These are phyloP conservation scores for Sander lucioperca DNA, from an alignment of 2,113 vertebrate species.

Conservation along the genomic window DNA sequence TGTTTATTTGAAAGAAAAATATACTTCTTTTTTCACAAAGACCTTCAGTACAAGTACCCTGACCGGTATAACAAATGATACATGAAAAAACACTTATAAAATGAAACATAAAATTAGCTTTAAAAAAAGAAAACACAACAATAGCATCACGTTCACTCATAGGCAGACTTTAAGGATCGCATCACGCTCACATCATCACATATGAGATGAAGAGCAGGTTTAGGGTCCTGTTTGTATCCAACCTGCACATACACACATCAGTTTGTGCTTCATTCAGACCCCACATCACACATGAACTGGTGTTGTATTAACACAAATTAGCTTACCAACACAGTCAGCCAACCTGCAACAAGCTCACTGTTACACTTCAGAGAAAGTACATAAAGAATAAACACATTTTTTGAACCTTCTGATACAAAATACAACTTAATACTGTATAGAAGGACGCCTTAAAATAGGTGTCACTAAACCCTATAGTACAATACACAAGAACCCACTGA, in stretches of 20 bases:
- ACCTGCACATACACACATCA: slow-evolving; percentile 11
- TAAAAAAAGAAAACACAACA: slow-evolving; percentile 27
- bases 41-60: slow-evolving; percentile 69
- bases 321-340: slow-evolving; percentile 71
- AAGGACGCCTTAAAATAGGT: slow-evolving; percentile 46
- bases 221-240: slow-evolving; percentile 9
- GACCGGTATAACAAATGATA: slow-evolving; percentile 63
- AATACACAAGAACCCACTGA: slow-evolving; percentile 45
- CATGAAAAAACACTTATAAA: slow-evolving; percentile 53
- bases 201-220: slow-evolving; percentile 25
- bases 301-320: slow-evolving; percentile 45
- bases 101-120: slow-evolving; percentile 30
- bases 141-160: slow-evolving; percentile 37
- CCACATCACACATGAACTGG: slow-evolving; percentile 51
- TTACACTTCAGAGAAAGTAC: slow-evolving; percentile 55
- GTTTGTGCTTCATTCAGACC: slow-evolving; percentile 42
- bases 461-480: slow-evolving; percentile 32
- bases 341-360: slow-evolving; percentile 79
- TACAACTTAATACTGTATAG: slow-evolving; percentile 66
- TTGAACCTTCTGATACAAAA: slow-evolving; percentile 70
- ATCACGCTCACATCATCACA: slow-evolving; percentile 28
- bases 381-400: slow-evolving; percentile 18
- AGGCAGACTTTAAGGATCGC: slow-evolving; percentile 37
- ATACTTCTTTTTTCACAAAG: slow-evolving; percentile 73
- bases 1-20: slow-evolving; percentile 75